These are phyloP conservation scores for Cryptoblepharus egeriae DNA, from an alignment of 2,797 vertebrate genomes.

Conservation along the genomic window DNA sequence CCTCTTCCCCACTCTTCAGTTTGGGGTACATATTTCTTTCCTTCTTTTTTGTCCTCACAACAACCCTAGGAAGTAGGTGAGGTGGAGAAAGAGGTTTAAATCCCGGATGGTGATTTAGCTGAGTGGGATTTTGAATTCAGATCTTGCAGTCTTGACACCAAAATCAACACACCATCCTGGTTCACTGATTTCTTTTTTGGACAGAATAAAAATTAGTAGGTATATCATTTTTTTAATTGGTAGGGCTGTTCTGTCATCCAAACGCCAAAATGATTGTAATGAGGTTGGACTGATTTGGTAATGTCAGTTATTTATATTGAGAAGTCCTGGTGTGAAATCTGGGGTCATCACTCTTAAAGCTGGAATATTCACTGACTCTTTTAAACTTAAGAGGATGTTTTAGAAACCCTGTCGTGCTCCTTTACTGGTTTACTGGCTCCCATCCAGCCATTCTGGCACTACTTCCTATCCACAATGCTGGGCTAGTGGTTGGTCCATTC, in stretches of 20 bases:
- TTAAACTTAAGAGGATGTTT: not conserved
- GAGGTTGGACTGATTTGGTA: not conserved
- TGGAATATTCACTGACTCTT: not conserved
- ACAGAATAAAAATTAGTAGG: not conserved
- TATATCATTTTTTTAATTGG: not conserved
- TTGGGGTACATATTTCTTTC: no score
- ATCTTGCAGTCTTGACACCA: no score
- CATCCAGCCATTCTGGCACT: not conserved
- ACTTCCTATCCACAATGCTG: not conserved
- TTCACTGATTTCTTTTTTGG: no score
- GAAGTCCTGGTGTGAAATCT: not conserved
- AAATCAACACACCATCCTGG: no score
- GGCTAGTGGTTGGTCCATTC: not conserved
- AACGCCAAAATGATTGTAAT: not conserved
- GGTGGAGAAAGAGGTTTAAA: no score
- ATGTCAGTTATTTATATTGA: not conserved
- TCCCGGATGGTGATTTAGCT: no score
- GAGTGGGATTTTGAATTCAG: no score
- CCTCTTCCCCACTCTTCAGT: no score
- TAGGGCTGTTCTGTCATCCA: not conserved
- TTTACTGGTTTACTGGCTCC: not conserved
- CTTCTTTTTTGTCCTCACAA: no score
- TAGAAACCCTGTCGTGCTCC: fast-evolving
- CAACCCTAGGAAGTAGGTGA: no score
- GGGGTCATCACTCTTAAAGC: no score